Evolutionary conservation across 2,888 invertebrate species (phyloP).

Genomic region (Eugnorisma glareosa): DNA sequence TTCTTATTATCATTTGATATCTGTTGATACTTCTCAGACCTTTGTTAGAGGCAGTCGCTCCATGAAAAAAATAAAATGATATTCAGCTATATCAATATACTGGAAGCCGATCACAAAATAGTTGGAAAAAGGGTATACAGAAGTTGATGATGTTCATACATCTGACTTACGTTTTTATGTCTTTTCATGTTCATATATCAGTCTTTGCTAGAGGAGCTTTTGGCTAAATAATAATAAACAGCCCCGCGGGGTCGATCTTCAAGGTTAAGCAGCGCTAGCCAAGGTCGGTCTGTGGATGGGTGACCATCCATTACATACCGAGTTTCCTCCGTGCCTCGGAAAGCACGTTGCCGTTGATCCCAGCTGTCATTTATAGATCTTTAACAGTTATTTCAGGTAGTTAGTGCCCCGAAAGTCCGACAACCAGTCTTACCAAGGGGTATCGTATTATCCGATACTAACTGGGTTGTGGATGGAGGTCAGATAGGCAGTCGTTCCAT

Average conservation of each 20-base stretch:
- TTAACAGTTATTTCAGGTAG: no score
- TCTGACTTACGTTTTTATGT: background rate
- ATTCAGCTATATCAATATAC: background rate
- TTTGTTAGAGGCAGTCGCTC: background rate
- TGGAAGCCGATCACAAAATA: background rate
- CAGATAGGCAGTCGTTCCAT: no score
- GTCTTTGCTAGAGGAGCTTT: no score
- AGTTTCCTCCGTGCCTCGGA: no score
- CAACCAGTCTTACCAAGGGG: no score
- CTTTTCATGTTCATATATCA: background rate
- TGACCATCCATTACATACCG: background rate
- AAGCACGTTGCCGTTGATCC: no score
- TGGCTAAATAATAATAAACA: background rate
- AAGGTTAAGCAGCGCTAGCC: background rate
- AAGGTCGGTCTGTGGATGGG: background rate
- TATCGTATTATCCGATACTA: no score
- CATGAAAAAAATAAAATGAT: background rate
- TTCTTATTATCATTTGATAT: no score
- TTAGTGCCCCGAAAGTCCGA: no score
- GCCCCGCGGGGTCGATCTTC: background rate
- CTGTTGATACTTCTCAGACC: background rate
- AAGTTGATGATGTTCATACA: background rate
- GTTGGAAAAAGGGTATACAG: background rate
- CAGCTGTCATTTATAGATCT: no score
- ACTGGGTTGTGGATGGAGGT: no score